These are phyloP conservation scores for Drosophila sechellia DNA, from an alignment of 1,140 invertebrate genomes.

Conservation along the genomic window DNA sequence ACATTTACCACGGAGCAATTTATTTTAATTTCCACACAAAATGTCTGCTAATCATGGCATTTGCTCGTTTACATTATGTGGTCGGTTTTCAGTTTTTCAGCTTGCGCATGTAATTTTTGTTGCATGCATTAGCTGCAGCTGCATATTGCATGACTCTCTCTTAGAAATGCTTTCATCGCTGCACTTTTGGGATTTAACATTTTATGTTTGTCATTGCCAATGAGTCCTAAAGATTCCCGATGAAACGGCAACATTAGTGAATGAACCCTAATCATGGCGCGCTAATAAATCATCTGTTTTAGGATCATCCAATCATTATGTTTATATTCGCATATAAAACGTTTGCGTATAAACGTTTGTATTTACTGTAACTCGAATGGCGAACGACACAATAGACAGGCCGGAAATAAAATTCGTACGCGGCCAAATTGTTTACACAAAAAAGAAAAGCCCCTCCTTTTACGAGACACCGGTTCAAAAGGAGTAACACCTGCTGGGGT, in stretches of 20 bases:
- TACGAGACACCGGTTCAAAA: conserved; percentile 37
- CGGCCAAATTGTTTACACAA: conserved; percentile 38
- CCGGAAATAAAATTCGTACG: conserved; percentile 48
- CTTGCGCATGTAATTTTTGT: conserved; percentile 12
- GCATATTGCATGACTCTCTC: conserved; percentile 47
- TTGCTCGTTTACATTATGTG: conserved; percentile 52
- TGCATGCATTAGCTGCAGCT: conserved; percentile 46
- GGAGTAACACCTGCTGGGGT: conserved; percentile 26
- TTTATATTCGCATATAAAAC: conserved; percentile 34
- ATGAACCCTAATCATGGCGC: not conserved
- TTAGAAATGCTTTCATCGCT: conserved; percentile 19
- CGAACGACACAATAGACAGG: conserved; percentile 47
- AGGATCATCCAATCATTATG: conserved; percentile 29
- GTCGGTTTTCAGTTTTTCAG: conserved; percentile 9
- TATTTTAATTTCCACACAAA: conserved; percentile 56
- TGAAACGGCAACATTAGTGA: conserved; percentile 14
- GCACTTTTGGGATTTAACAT: conserved; percentile 1
- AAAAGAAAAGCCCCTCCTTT: conserved; percentile 33
- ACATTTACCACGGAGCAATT: conserved; percentile 39
- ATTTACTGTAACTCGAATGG: conserved; percentile 24
- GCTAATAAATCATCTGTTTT: conserved; percentile 34
- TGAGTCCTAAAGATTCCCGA: conserved; percentile 28
- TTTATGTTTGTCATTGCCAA: conserved; percentile 26
- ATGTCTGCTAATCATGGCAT: conserved; percentile 65
- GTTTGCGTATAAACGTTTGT: conserved; percentile 7